Percentiles rank a stretch among this genome's conserved stretches.
Conservation (phyloP, 2,797 vertebrate genomes). For the Echeneis naucrates region DNA sequence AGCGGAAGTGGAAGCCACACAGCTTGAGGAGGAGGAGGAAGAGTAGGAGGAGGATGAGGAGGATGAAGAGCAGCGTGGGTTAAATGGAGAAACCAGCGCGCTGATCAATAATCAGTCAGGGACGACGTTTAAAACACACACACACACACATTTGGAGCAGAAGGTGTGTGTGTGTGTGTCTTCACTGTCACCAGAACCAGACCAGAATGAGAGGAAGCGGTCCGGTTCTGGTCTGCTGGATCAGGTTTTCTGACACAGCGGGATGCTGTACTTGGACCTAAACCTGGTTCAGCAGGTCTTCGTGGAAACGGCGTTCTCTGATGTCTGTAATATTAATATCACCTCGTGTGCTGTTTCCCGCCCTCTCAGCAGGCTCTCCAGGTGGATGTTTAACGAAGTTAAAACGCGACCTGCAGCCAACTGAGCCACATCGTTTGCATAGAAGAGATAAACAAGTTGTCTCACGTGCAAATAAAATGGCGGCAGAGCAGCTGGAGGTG, state of each 20-base stretch:
- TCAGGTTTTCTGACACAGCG: no score
- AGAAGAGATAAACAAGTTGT: background rate
- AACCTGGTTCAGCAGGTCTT: no score
- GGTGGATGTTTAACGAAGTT: background rate
- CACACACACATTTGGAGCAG: background rate
- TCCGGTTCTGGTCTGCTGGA: no score
- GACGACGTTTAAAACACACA: no score
- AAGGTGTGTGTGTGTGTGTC: background rate
- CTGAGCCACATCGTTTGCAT: conserved; percentile 10
- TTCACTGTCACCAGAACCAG: no score
- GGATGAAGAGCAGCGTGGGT: conserved; percentile 22
- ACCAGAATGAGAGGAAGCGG: no score
- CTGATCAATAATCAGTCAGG: conserved; percentile 4
- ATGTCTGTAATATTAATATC: no score
- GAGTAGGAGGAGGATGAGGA: conserved; percentile 22
- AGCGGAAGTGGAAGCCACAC: conserved; percentile 85
- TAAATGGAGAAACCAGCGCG: conserved; percentile 34
- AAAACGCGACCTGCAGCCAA: background rate
- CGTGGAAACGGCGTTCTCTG: no score
- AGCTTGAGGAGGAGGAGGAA: conserved; percentile 62
- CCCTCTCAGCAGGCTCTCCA: background rate
- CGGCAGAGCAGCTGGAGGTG: background rate
- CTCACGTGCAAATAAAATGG: conserved; percentile 11
- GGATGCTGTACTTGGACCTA: no score
- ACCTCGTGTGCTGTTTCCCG: no score